Conservation (phyloP, 2,888 invertebrate species). For the Megaustenia siamemsis region DNA sequence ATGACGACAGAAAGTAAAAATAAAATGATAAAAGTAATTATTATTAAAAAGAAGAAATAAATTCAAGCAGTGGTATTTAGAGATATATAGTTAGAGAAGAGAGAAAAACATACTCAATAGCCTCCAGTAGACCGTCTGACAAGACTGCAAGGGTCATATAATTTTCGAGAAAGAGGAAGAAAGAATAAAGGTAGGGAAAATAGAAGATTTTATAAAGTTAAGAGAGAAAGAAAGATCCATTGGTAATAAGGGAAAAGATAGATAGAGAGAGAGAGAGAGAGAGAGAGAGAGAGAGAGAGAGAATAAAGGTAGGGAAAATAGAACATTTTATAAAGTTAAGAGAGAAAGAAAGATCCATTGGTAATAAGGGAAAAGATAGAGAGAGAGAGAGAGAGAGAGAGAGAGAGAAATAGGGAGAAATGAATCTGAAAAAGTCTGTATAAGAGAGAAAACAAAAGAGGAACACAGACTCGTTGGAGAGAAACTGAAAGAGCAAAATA, state of each 20-base stretch:
- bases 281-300: constrained; percentile 3
- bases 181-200: not conserved
- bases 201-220: no score
- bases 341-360: not conserved
- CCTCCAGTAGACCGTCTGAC: no score
- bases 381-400: not conserved
- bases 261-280: not conserved
- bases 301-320: not conserved
- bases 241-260: not conserved
- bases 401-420: not conserved
- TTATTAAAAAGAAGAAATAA: no score
- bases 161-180: not conserved
- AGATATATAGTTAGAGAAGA: no score
- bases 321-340: no score
- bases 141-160: no score
- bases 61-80: no score
- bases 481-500: not conserved
- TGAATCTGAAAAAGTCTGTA: not conserved
- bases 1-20: no score
- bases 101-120: no score
- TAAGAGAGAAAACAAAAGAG: no score
- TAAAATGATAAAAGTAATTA: no score
- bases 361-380: not conserved
- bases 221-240: no score
- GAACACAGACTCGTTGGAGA: not conserved